Base-by-base conservation (phyloP, 1,140 invertebrate species). In the Macrobrachium nipponense region DNA sequence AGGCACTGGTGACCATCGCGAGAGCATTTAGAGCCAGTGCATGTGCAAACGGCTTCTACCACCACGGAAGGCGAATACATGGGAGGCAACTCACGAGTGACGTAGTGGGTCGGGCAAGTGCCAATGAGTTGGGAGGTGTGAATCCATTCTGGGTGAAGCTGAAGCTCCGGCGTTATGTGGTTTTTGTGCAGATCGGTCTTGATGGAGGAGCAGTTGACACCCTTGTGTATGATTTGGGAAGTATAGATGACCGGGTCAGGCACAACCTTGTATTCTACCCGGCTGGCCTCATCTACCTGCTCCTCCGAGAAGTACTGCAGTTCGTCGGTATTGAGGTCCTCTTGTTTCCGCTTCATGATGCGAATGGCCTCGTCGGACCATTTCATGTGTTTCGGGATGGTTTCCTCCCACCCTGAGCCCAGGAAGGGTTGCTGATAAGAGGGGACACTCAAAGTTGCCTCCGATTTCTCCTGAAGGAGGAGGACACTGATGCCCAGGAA, bases 131-230 rank as follows among this genome's bases (percentile, higher is more conserved):
- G 68, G 36, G 86, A 88, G 14, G 64, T 87, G 44, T 73, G 80
- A 44, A 81, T 80, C 78, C 59, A 89, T 20, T 79, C 51, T 10
- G 58, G 87, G 75, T 62, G 80, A 14, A 78, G 77, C 58, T n/a
- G 23, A 66, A 66, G 59, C 60, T 12, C 20, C 12, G 11, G 62
- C 60, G 36, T 68, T 80, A 64, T n/a, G 51, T 36, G 4, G 62
- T 64, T 61, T 60, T 66, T 15, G 64, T 79, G 64, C 27, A 81
- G 66, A 79, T 77, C 27, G n/a, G 80, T 36, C 61, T 82, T 11
- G 77, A 90, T 20, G 80, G 89, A 20, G 89, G 89, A 80, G 79
- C 82, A 86, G 89, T 89, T 73, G 86, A 51, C 43, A 89, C 72
- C 75, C 87, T 73, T 17, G 86, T 66, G 89, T 88, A 73, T 86